phyloP scores from a whole-genome alignment of 1,140 invertebrate species.

The Tetramorium simillimum region DNA sequence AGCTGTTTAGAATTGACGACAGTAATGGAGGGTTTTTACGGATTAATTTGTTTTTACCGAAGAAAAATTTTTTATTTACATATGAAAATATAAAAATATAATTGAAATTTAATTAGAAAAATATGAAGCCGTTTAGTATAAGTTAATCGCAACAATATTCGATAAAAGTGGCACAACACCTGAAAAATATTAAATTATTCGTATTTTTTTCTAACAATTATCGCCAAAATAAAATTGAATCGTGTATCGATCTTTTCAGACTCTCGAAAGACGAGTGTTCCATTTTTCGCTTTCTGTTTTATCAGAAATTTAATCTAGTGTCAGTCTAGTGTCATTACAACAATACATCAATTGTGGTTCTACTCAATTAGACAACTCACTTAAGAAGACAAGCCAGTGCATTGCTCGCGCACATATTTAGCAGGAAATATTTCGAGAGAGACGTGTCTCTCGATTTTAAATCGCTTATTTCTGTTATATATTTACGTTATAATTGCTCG shows the following conservation, averaged over 20 bases:
- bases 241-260: background rate
- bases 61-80: background rate
- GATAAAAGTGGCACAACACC: background rate
- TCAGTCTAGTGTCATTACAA: background rate
- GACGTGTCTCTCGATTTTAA: background rate
- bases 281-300: background rate
- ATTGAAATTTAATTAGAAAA: background rate
- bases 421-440: background rate
- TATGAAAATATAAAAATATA: conserved; percentile 1
- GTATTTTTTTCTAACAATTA: background rate
- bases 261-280: background rate
- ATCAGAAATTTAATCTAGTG: background rate
- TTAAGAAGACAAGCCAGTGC: background rate
- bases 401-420: background rate
- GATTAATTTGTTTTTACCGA: background rate
- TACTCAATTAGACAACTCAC: background rate
- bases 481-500: background rate
- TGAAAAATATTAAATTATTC: background rate
- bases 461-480: background rate
- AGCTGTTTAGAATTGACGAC: background rate
- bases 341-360: background rate
- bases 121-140: background rate
- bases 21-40: background rate
- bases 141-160: background rate
- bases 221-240: background rate